A percentile compares a stretch with the other conserved stretches of the same genome.
Conservation (phyloP, 2,797 vertebrate species). For the Mus caroli region DNA sequence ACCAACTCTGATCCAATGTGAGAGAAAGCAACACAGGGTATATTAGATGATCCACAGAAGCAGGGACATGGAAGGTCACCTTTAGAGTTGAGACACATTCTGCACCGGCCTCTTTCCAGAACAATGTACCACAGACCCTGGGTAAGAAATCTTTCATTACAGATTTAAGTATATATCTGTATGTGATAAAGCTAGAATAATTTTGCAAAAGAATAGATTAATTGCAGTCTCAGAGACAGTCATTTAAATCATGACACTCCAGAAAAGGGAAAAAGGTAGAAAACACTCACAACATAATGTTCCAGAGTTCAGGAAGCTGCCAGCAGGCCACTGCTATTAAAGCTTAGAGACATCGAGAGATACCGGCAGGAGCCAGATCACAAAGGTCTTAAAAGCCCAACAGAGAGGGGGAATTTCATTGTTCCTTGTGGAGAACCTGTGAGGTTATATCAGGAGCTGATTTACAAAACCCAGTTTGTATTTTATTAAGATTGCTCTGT, state of each 20-base stretch:
- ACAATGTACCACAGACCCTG: background rate
- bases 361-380: background rate
- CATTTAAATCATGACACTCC: background rate
- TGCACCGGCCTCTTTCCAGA: background rate
- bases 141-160: background rate
- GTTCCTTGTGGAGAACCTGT: conserved; percentile 18
- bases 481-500: conserved; percentile 40
- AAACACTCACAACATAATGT: background rate
- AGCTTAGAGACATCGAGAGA: background rate
- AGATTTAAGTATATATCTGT: background rate
- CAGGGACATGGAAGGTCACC: background rate
- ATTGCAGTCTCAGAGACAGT: background rate
- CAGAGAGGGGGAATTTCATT: background rate
- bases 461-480: conserved; percentile 1
- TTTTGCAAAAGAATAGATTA: conserved; percentile 25
- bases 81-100: background rate
- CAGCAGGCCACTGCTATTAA: conserved; percentile 4
- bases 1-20: background rate
- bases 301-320: background rate
- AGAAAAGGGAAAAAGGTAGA: background rate
- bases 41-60: background rate
- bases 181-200: background rate
- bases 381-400: background rate
- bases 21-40: background rate
- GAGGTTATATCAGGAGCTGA: background rate